Evolutionary conservation across 2,113 vertebrate genomes (phyloP).

Genomic region (Macaca nemestrina): DNA sequence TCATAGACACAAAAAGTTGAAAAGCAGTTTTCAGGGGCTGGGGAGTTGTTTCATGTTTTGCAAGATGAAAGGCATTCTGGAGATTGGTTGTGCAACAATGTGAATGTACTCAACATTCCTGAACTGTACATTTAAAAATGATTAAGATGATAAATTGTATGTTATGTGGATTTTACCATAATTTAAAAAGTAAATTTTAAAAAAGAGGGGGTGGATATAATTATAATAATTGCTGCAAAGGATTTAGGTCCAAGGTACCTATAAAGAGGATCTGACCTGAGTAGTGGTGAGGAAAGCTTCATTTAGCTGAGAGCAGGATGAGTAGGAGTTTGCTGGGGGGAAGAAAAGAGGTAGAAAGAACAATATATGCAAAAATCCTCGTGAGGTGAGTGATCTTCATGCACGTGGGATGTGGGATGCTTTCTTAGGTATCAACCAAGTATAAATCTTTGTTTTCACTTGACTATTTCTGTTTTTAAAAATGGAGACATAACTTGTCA

Average conservation of each 20-base stretch:
- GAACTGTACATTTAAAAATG: not conserved
- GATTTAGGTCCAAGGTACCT: not conserved
- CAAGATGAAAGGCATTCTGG: not conserved
- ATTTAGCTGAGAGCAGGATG: not conserved
- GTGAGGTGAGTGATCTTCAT: not conserved
- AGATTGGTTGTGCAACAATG: not conserved
- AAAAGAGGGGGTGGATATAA: not conserved
- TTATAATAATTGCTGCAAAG: not conserved
- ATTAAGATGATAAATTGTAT: not conserved
- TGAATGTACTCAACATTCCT: not conserved
- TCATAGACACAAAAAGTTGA: slow-evolving; percentile 4
- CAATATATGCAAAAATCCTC: not conserved
- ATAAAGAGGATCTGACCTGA: not conserved
- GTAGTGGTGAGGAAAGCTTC: not conserved
- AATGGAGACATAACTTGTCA: not conserved
- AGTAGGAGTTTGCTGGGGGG: not conserved
- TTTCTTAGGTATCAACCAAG: not conserved
- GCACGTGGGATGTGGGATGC: not conserved
- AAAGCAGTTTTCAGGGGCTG: not conserved
- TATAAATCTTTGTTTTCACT: not conserved
- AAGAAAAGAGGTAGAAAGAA: not conserved
- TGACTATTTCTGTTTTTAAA: not conserved
- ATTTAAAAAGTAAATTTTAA: not conserved
- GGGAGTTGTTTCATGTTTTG: not conserved
- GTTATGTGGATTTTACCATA: not conserved